Evolutionary conservation across 2,888 invertebrate genomes (phyloP).

Genomic region (Gymnocheta viridis): DNA sequence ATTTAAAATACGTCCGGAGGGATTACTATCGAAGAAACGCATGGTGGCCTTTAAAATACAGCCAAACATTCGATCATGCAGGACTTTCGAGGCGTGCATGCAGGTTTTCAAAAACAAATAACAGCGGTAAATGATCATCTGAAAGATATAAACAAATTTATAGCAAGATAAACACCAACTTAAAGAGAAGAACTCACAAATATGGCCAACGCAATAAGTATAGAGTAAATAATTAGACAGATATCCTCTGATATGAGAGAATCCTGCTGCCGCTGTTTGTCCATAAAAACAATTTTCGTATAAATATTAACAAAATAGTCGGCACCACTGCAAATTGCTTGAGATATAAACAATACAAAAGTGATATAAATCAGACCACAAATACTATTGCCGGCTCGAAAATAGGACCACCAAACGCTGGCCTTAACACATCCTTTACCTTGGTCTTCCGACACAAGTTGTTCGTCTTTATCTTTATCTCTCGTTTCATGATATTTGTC

Average conservation of each 20-base stretch:
- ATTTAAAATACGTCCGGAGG: constrained; percentile 89
- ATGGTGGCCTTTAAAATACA: constrained; percentile 89
- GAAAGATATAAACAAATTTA: background rate
- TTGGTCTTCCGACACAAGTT: constrained; percentile 80
- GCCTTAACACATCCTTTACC: constrained; percentile 81
- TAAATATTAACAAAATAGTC: constrained; percentile 86
- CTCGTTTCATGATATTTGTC: background rate
- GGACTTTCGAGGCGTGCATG: constrained; percentile 88
- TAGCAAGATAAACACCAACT: background rate
- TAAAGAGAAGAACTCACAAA: constrained; percentile 72
- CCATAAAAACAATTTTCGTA: constrained; percentile 81
- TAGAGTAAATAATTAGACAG: constrained; percentile 80
- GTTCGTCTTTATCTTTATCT: constrained; percentile 71
- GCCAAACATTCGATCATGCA: constrained; percentile 93
- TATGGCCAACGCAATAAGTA: constrained; percentile 79
- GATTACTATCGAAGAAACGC: constrained; percentile 94
- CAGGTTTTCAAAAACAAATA: constrained; percentile 89
- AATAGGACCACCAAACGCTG: constrained; percentile 82
- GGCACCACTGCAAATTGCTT: constrained; percentile 84
- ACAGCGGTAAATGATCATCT: constrained; percentile 84
- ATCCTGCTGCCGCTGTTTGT: constrained; percentile 74
- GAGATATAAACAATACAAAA: constrained; percentile 83
- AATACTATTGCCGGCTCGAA: constrained; percentile 83
- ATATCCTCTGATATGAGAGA: constrained; percentile 78
- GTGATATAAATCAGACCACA: constrained; percentile 82